Evolutionary conservation across 2,113 vertebrate genomes (phyloP).

Genomic region (Promerops cafer): DNA sequence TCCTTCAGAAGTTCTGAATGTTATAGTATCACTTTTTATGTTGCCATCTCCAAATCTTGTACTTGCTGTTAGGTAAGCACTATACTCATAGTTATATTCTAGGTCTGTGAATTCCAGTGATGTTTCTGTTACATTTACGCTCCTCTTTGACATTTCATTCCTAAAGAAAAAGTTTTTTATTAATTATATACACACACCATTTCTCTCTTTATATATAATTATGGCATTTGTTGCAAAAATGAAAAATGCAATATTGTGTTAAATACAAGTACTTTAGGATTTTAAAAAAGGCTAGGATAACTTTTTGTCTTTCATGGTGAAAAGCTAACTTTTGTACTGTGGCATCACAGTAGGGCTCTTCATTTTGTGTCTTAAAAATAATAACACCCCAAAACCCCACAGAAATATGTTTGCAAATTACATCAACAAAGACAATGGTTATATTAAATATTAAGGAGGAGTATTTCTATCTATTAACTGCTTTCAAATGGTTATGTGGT

Average conservation of each 20-base stretch:
- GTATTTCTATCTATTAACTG: neutral
- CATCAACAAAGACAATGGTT: neutral
- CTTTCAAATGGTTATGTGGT: neutral
- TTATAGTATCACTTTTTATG: conserved; percentile 76
- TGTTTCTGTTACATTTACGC: conserved; percentile 69
- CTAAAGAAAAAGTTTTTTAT: conserved; percentile 54
- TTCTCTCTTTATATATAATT: neutral
- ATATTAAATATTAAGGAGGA: neutral
- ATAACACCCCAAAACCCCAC: neutral
- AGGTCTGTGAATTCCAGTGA: conserved; percentile 78
- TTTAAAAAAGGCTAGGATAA: neutral
- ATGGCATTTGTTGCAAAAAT: neutral
- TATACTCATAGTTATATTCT: conserved; percentile 82
- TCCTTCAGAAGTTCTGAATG: conserved; percentile 82
- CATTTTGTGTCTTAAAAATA: neutral
- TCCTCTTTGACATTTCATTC: conserved; percentile 73
- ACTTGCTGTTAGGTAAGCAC: conserved; percentile 85
- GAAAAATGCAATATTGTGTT: neutral
- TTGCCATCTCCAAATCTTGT: conserved; percentile 89
- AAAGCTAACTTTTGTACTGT: neutral
- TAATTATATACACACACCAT: neutral
- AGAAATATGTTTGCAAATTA: neutral
- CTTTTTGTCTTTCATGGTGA: neutral
- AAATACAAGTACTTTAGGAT: neutral
- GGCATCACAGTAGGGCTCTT: neutral